Evolutionary conservation across 1,140 invertebrate genomes (phyloP), one percentile per base, ranked within the genome.

Genomic region (Idris sp.): DNA sequence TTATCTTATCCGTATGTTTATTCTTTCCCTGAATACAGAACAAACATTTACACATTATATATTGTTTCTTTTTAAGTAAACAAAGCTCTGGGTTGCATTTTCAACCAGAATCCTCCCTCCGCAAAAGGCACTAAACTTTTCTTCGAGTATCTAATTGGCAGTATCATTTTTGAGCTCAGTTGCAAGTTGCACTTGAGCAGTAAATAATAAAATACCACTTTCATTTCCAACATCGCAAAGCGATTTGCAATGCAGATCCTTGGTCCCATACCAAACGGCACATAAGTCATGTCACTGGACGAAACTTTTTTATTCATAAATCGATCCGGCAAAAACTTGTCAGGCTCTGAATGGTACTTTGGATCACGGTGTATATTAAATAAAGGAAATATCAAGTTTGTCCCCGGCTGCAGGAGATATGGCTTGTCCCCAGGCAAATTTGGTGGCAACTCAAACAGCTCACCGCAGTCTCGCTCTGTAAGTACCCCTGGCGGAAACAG

Each of bases 321-420:
- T 59, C 91, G 79, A 18, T 92, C 90, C 0, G 88, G 88, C 51
- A 83, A 36, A 61, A 88, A 92, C 10, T 69, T 75, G 2, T 90
- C 85, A 1, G 91, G 90, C 28, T 91, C 84, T 1, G 89, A 83
- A 73, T 86, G 91, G 44, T 88, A 79, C 28, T 89, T 81, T 0
- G 87, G 84, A 76, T 91, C 87, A 7, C 51, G 43, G 5, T 92
- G 89, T 61, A 91, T 67, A n/a, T 83, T 81, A 31, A 80, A 83
- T 6, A 87, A 68, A 0, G 88, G 86, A 10, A 89, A 78, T 28
- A 56, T 74, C 6, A 78, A 36, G 36, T 48, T 77, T 74, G 46
- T 64, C 0, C 69, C 76, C 0, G 82, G 77, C 28, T 84, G 59
- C 15, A 90, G 79, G 10, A 84, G 82, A 4, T 87, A 89, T 2